These are phyloP conservation scores for Drosophila rufa DNA, from an alignment of 1,140 invertebrate species.

Conservation along the genomic window DNA sequence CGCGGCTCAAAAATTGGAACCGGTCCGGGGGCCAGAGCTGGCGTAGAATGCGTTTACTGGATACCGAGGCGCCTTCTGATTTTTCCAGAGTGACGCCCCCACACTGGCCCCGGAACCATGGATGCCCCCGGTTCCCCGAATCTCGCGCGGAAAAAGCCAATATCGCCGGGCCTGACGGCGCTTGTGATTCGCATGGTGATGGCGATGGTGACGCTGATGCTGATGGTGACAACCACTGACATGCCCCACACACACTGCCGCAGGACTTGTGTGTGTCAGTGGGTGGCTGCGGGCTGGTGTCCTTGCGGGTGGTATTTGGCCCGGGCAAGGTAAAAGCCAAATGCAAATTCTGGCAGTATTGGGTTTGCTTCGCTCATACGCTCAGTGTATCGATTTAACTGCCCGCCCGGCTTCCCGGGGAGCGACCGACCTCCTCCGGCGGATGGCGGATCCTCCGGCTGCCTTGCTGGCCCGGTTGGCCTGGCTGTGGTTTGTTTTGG, in stretches of 20 bases:
- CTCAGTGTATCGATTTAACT: conserved; percentile 79
- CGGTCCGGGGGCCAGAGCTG: conserved; percentile 14
- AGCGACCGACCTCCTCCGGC: conserved; percentile 41
- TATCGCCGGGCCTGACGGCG: conserved; percentile 64
- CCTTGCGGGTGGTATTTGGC: background rate
- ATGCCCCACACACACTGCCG: conserved; percentile 48
- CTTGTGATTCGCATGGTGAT: conserved; percentile 46
- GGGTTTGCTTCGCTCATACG: conserved; percentile 66
- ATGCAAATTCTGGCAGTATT: conserved; percentile 76
- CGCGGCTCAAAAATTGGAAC: conserved; percentile 39
- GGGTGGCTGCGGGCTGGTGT: background rate
- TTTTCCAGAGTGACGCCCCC: conserved; percentile 60
- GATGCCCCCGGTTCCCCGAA: background rate
- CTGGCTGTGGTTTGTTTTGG: conserved; percentile 62
- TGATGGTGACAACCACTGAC: conserved; percentile 81
- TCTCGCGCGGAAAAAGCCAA: conserved; percentile 64
- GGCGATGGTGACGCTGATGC: conserved; percentile 52
- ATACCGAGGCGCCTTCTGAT: conserved; percentile 46
- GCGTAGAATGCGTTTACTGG: conserved; percentile 38
- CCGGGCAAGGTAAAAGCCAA: conserved; percentile 44
- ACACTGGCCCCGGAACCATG: background rate
- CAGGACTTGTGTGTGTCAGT: conserved; percentile 16
- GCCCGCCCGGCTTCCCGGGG: conserved; percentile 60
- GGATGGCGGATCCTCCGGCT: conserved; percentile 36
- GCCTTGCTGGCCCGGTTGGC: conserved; percentile 16